Conservation (phyloP, 1,140 invertebrate species). For the Schlechtendalia chinensis region DNA sequence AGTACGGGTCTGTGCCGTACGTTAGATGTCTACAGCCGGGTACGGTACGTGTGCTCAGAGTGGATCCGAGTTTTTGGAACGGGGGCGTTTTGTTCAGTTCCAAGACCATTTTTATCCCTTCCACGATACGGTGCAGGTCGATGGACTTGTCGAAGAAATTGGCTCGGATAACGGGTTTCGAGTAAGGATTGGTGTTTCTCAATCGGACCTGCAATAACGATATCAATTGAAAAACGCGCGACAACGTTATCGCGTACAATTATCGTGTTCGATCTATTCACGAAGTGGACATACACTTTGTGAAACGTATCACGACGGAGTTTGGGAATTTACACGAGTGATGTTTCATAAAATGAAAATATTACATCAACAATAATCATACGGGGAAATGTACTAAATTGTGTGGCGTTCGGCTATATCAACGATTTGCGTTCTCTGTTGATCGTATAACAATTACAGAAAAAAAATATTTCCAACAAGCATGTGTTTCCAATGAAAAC, state of each 20-base stretch:
- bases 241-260: too few relatives aligned
- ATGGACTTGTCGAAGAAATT: constrained; percentile 61
- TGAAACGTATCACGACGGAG: too few relatives aligned
- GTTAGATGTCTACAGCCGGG: constrained; percentile 65
- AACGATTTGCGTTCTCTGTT: too few relatives aligned
- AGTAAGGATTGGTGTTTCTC: constrained; percentile 61
- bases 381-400: too few relatives aligned
- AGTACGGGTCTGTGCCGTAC: constrained; percentile 70
- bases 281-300: too few relatives aligned
- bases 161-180: constrained; percentile 66
- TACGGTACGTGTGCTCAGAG: constrained; percentile 64
- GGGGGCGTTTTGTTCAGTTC: constrained; percentile 54
- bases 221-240: not conserved
- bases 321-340: too few relatives aligned
- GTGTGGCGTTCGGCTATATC: too few relatives aligned
- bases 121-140: constrained; percentile 55
- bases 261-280: too few relatives aligned
- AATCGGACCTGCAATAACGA: constrained; percentile 57
- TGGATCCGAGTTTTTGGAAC: constrained; percentile 59
- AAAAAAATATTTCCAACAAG: too few relatives aligned
- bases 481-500: not conserved
- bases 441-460: too few relatives aligned
- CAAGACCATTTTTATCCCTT: constrained; percentile 53
- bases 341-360: too few relatives aligned
- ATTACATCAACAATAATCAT: too few relatives aligned